phyloP scores from a whole-genome alignment of 1,140 invertebrate species.

The Eurosta solidaginis region DNA sequence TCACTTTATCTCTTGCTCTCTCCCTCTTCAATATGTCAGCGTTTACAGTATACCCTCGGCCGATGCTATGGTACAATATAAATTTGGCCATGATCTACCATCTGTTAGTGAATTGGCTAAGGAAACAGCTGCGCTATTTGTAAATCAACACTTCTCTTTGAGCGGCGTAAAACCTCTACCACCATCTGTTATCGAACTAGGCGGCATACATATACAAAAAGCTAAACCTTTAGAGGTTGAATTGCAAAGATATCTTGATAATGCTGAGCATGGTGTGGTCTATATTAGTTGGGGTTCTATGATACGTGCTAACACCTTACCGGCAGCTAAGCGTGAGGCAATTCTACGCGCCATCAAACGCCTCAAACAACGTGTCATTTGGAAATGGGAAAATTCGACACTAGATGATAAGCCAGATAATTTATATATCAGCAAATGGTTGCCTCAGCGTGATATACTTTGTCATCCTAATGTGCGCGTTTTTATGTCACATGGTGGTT shows the following conservation, averaged over 20 bases:
- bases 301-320: slow-evolving; percentile 67
- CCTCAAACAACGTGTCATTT: slow-evolving; percentile 69
- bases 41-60: slow-evolving; percentile 41
- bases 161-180: slow-evolving; percentile 65
- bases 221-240: slow-evolving; percentile 65
- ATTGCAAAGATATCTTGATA: slow-evolving; percentile 70
- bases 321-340: slow-evolving; percentile 63
- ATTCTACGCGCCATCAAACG: slow-evolving; percentile 67
- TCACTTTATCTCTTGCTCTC: neutral
- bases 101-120: slow-evolving; percentile 64
- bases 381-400: slow-evolving; percentile 74
- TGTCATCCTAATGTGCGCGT: slow-evolving; percentile 73
- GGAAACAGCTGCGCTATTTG: slow-evolving; percentile 67
- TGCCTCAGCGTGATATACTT: slow-evolving; percentile 73
- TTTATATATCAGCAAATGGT: slow-evolving; percentile 69
- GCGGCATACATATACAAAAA: slow-evolving; percentile 68
- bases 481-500: slow-evolving; percentile 76
- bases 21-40: slow-evolving; percentile 17
- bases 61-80: slow-evolving; percentile 49
- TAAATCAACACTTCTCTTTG: slow-evolving; percentile 69
- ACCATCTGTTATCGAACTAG: slow-evolving; percentile 70
- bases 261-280: slow-evolving; percentile 70
- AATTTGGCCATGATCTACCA: slow-evolving; percentile 64
- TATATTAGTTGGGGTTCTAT: slow-evolving; percentile 75
- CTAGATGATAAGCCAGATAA: slow-evolving; percentile 67